Conservation (phyloP, 2,888 invertebrate genomes). For the Stomorhina lunata region DNA sequence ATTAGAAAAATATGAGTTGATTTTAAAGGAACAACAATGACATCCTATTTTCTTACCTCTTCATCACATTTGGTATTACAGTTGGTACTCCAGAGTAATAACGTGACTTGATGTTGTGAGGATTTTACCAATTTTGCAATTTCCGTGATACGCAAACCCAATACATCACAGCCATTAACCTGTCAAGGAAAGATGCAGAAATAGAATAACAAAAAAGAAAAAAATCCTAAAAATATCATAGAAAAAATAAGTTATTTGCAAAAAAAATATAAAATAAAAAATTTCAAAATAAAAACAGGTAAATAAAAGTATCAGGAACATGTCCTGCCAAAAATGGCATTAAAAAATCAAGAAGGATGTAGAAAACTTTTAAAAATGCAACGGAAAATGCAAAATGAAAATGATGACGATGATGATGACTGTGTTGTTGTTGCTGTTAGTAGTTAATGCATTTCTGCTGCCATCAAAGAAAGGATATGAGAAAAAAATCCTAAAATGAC, state of each 20-base stretch:
- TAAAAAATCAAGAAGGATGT: not conserved
- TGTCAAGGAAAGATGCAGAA: conserved; percentile 74
- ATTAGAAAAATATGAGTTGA: too few species aligned
- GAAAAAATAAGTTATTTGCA: not conserved
- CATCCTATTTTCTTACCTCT: conserved; percentile 75
- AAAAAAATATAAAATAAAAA: conserved; percentile 9
- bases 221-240: not conserved
- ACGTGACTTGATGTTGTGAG: conserved; percentile 78
- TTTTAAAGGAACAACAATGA: too few species aligned
- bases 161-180: conserved; percentile 82
- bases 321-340: conserved; percentile 30
- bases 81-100: conserved; percentile 81
- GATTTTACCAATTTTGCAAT: conserved; percentile 81
- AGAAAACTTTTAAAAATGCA: conserved; percentile 8
- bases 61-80: conserved; percentile 80
- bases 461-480: not conserved
- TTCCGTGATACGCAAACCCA: conserved; percentile 81
- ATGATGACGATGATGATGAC: too few species aligned
- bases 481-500: conserved; percentile 17
- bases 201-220: conserved; percentile 25
- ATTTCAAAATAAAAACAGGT: conserved; percentile 12
- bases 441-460: conserved; percentile 4
- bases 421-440: not conserved
- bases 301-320: conserved; percentile 49
- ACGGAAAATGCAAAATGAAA: not conserved